Evolutionary conservation across 2,888 invertebrate genomes (phyloP), one percentile per base, ranked within the genome.

Genomic region (Clistopyga incitator): DNA sequence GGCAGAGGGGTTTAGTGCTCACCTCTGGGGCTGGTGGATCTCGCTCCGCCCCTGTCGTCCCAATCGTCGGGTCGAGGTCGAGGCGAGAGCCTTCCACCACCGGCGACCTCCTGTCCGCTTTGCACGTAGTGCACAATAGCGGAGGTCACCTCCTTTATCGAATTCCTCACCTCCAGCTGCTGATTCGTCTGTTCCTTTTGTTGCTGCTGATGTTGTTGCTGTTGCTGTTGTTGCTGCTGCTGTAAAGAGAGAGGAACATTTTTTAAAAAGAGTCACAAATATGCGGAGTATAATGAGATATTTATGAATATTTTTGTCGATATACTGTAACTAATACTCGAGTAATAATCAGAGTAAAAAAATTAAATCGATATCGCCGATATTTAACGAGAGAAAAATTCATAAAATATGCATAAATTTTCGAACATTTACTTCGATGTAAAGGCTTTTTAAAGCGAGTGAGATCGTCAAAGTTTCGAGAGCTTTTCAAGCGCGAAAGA

Each of bases 121-220:
- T 94, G 94, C 84, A 98, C 98, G 95, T 98, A 98, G 93, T 98
- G 98, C 77, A 98, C 98, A 89, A 98, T 98, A 67, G 98, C 98
- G 88, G 98, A 98, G 86, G 98, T 98, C 87, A 98, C 98, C 94
- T 98, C 98, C 93, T 98, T 98, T 92, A 98, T 98, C 80, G 97
- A 97, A 85, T 97, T 96, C 92, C 93, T 91, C 88, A 93, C 93
- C 88, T 93, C 93, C 87, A 91, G 89, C 87, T 92, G 92, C 87
- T 93, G 93, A 89, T 92, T 92, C 91, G 92, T 92, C 90, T 92
- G 90, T 87, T 92, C 91, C 84, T 90, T 90, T 38, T 91, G 90
- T 38, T 90, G 89, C 74, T 89, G 89, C 45, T 89, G 84, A 29
- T 82, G 59, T 59, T 82, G 85, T 11, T 85, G 86, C 59, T 86